These are phyloP conservation scores for Thryonomys swinderianus DNA, from an alignment of 2,113 vertebrate genomes.

Conservation along the genomic window DNA sequence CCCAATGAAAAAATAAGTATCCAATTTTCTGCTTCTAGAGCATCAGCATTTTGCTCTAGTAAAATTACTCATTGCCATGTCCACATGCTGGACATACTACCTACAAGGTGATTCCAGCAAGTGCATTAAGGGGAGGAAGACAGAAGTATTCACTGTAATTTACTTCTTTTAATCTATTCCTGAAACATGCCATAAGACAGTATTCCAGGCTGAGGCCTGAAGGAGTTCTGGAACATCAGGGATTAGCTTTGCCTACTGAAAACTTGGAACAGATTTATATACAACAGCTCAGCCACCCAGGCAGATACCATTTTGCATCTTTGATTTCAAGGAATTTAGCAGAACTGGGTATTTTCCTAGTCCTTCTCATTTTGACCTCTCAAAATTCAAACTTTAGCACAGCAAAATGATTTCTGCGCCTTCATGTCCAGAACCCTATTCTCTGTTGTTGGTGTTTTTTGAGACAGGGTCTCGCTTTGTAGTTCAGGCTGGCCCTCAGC, in stretches of 20 bases:
- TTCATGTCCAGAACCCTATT: constrained; percentile 19
- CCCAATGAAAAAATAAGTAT: neutral
- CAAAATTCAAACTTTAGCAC: constrained; percentile 16
- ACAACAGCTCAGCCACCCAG: neutral
- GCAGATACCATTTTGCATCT: neutral
- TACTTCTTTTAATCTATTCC: constrained; percentile 1
- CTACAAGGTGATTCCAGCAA: constrained; percentile 4
- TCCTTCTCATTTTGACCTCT: constrained; percentile 12
- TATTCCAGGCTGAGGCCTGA: neutral
- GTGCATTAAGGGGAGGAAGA: neutral
- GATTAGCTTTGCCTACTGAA: neutral
- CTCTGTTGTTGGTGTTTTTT: too few species aligned
- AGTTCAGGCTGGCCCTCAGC: too few species aligned
- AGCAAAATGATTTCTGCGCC: neutral
- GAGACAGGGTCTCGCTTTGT: too few species aligned
- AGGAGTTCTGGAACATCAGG: neutral
- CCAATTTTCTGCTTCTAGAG: neutral
- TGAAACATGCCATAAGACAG: neutral
- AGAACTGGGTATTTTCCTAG: neutral
- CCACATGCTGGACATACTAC: neutral
- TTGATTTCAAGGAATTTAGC: neutral
- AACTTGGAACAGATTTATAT: neutral
- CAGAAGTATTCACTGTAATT: neutral
- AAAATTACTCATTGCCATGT: neutral
- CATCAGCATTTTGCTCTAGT: neutral